phyloP scores from a whole-genome alignment of 2,797 vertebrate species.

The Thalassophryne amazonica region DNA sequence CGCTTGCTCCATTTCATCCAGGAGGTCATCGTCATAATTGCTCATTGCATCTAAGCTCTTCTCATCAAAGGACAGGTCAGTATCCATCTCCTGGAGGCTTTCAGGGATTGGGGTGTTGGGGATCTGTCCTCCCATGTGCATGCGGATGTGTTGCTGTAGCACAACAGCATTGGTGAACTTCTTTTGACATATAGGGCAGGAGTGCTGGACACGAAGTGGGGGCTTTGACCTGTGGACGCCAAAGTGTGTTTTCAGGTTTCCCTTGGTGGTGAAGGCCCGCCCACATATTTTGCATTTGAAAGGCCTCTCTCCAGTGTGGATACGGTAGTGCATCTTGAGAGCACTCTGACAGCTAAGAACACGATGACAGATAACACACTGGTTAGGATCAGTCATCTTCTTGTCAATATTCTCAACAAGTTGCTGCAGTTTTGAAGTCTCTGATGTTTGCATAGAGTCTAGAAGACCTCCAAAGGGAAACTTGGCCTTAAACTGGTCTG shows the following conservation, averaged over 20 bases:
- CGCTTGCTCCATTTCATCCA: conserved; percentile 92
- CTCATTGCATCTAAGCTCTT: conserved; percentile 90
- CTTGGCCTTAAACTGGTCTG: conserved; percentile 95
- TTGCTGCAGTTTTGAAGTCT: conserved; percentile 98
- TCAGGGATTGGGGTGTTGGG: conserved; percentile 93
- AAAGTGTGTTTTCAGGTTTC: conserved; percentile 99
- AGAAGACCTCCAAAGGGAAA: conserved; percentile 98
- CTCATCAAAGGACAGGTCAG: conserved; percentile 89
- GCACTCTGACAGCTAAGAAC: conserved; percentile 99
- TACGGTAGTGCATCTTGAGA: conserved; percentile 99
- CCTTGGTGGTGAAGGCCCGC: conserved; percentile 98
- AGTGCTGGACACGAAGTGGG: conserved; percentile 96
- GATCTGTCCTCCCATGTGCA: conserved; percentile 99
- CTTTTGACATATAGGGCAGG: conserved; percentile 99
- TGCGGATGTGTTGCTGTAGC: conserved; percentile 98
- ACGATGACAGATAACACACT: conserved; percentile 97
- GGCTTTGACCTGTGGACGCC: conserved; percentile 98
- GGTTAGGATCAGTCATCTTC: conserved; percentile 99
- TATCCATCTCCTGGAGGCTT: conserved; percentile 91
- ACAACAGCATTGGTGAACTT: conserved; percentile 99
- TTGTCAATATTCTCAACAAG: conserved; percentile 99
- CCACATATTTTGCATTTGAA: conserved; percentile 99
- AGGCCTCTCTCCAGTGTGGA: conserved; percentile 97
- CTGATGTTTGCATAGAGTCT: conserved; percentile 99
- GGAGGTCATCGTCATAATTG: conserved; percentile 89